Percentiles rank a stretch among this genome's conserved stretches.
phyloP scores from a whole-genome alignment of 2,888 invertebrate species.

The Pyrrhosoma nymphula region DNA sequence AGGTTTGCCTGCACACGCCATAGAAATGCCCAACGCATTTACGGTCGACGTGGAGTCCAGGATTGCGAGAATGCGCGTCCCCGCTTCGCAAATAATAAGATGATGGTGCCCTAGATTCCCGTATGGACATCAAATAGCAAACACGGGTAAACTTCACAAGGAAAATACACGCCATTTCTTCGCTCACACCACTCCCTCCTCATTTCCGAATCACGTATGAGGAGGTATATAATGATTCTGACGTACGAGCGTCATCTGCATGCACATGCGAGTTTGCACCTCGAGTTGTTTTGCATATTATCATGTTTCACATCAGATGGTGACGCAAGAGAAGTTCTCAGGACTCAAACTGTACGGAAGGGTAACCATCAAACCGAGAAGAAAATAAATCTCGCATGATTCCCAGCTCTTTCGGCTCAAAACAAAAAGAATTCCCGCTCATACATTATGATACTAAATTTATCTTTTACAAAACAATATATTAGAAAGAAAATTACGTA shows the following conservation, averaged over 20 bases:
- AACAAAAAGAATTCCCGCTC: no score
- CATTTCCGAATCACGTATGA: neutral
- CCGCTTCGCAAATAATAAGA: neutral
- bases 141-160: neutral
- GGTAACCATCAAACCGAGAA: no score
- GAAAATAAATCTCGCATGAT: no score
- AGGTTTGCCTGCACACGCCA: neutral
- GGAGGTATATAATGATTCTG: neutral
- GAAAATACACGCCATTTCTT: neutral
- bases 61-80: neutral
- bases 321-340: no score
- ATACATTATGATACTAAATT: no score
- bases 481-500: no score
- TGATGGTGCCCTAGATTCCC: neutral
- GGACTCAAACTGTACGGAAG: no score
- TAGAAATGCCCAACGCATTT: neutral
- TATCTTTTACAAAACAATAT: no score
- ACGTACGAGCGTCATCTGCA: neutral
- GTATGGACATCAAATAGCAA: neutral
- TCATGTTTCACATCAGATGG: no score
- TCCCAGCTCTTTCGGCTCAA: no score
- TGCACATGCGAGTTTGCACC: no score
- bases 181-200: neutral
- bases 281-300: no score
- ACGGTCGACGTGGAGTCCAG: neutral